phyloP scores from a whole-genome alignment of 2,888 invertebrate genomes.

The Monopis laevigella region DNA sequence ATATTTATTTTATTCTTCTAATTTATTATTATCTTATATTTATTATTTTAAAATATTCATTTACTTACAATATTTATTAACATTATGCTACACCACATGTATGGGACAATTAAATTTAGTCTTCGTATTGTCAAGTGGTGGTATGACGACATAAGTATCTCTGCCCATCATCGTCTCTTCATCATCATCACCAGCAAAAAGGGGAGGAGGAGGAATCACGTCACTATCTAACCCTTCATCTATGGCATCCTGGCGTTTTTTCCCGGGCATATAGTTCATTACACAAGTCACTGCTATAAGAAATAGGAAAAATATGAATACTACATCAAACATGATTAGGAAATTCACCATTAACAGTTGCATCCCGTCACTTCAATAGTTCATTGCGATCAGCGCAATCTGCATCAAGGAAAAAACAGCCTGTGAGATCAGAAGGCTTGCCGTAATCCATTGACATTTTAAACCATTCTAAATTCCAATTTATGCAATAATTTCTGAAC shows the following conservation, averaged over 20 bases:
- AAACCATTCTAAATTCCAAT: not conserved
- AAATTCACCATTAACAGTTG: conserved; percentile 88
- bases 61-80: not conserved
- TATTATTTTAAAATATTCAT: not conserved
- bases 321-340: conserved; percentile 88
- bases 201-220: conserved; percentile 59
- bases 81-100: conserved; percentile 49
- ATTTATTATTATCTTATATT: not conserved
- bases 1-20: not conserved
- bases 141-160: conserved; percentile 60
- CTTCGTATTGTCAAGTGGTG: conserved; percentile 44
- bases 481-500: not conserved
- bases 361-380: conserved; percentile 64
- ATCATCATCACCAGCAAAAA: conserved; percentile 48
- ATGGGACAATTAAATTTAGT: conserved; percentile 58
- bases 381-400: conserved; percentile 1
- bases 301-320: conserved; percentile 87
- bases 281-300: conserved; percentile 84
- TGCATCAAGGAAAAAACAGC: not conserved
- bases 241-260: conserved; percentile 53
- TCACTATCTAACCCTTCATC: conserved; percentile 57
- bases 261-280: conserved; percentile 81
- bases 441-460: conserved; percentile 6
- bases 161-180: conserved; percentile 37
- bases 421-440: not conserved